Base-by-base conservation (phyloP, 2,113 vertebrate genomes). In the Melospiza georgiana region DNA sequence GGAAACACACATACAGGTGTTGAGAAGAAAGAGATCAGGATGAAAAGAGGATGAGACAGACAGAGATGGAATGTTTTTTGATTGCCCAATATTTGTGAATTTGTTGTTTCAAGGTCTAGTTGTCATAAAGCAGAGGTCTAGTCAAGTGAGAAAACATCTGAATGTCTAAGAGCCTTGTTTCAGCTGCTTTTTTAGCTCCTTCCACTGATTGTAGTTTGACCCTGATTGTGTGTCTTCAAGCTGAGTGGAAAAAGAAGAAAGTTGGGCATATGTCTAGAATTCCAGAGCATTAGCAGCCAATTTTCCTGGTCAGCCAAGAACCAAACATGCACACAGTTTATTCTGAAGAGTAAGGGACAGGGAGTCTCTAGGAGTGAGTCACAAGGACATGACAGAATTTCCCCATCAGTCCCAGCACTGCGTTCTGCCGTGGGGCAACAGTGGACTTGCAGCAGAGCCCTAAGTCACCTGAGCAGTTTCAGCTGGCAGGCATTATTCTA, bases 1-100 rank as follows among this genome's bases (percentile, higher is more conserved):
- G 58, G 31, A 44, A 79, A 62, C 54, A 68, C 35, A 78, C 59
- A 77, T 43, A 24, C 8, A 48, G 19, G 8, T 52, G 46, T 49
- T 59, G 52, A 93, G 65, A 84, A 69, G 58, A 80, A 65, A 57
- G 44, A 39, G 33, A 87, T 62, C 23, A 62, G 75, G 87, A 67
- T 31, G 27, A 78, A 84, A 63, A 91, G 13, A 59, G 11, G 11
- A 76, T 33, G 18, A 31, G 15, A 59, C 3, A 68, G 7, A 51
- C 11, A 16, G 3, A 13, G 3, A 2, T 51, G 22, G 43, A 46
- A 58, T 71, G n/a, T 9, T 52, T 86, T 41, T 76, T 83, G 49
- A 52, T 73, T 12, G 54, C 41, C 22, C 37, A 25, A 0, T 89
- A 74, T 81, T 75, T 74, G 43, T 0, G 0, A 58, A 9, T 43